Evolutionary conservation across 2,113 vertebrate species (phyloP).

Genomic region (Cheirogaleus medius): DNA sequence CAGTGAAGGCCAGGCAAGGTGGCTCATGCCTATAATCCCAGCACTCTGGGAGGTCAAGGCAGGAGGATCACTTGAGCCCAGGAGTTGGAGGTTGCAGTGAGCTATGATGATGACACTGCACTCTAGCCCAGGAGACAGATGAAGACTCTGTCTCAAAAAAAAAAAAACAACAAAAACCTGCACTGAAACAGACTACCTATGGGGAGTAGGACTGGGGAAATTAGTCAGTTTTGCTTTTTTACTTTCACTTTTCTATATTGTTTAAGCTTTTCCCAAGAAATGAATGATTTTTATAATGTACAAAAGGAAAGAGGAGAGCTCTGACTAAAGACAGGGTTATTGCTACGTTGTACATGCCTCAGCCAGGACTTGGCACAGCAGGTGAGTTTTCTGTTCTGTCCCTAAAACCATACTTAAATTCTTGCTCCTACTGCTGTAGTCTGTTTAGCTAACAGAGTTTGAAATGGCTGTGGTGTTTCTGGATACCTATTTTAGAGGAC

Average conservation of each 20-base stretch:
- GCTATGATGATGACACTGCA: too few species aligned
- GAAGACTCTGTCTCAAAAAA: too few species aligned
- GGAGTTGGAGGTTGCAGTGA: too few species aligned
- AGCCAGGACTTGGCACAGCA: background rate
- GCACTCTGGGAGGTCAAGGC: too few species aligned
- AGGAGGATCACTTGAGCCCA: too few species aligned
- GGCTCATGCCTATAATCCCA: too few species aligned
- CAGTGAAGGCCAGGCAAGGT: too few species aligned
- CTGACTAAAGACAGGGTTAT: background rate
- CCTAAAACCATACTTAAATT: background rate
- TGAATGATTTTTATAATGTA: background rate
- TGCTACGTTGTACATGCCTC: background rate
- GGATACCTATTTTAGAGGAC: background rate
- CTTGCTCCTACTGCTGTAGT: background rate
- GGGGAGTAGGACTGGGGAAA: accelerated
- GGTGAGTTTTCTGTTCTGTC: background rate
- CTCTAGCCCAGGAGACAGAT: too few species aligned
- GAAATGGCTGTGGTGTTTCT: background rate
- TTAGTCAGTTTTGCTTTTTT: background rate
- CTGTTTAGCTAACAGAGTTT: background rate
- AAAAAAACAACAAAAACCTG: background rate
- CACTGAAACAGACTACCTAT: background rate
- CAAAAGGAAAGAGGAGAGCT: background rate
- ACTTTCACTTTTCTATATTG: background rate
- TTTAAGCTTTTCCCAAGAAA: background rate